phyloP scores from a whole-genome alignment of 2,888 invertebrate genomes.

The Lepeophtheirus nordmannii region DNA sequence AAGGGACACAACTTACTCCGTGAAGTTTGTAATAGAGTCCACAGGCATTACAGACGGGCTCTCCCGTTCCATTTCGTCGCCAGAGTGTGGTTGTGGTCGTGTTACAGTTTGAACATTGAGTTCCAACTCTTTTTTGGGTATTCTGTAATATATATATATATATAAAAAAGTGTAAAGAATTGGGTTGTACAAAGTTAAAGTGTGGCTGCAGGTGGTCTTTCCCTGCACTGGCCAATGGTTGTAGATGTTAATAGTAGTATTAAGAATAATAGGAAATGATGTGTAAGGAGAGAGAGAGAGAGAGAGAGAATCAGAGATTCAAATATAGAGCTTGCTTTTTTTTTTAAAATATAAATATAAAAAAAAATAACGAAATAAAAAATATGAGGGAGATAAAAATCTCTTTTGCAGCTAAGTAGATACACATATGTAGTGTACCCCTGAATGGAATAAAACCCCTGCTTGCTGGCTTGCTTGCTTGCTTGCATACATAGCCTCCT shows the following conservation, averaged over 20 bases:
- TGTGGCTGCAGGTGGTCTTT: background rate
- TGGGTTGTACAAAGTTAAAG: background rate
- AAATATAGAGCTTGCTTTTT: too few species aligned
- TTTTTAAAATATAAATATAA: too few species aligned
- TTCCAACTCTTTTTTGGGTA: slow-evolving; percentile 59
- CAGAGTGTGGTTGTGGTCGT: slow-evolving; percentile 43
- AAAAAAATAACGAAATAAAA: background rate
- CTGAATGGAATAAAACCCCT: too few species aligned
- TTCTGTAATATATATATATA: slow-evolving; percentile 33
- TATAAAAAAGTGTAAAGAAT: too few species aligned
- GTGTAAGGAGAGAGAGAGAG: background rate
- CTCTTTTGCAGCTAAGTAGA: too few species aligned
- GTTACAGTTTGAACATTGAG: slow-evolving; percentile 47
- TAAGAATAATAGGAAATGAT: background rate
- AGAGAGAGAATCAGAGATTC: background rate
- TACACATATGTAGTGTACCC: too few species aligned
- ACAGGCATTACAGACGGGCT: slow-evolving; percentile 88
- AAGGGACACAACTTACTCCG: slow-evolving; percentile 58
- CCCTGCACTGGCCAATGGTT: background rate
- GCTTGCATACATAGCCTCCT: too few species aligned
- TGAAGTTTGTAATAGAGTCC: slow-evolving; percentile 94
- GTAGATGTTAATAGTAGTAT: background rate
- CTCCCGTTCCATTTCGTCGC: slow-evolving; percentile 81
- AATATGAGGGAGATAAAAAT: background rate
- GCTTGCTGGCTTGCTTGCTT: too few species aligned